Percentiles rank a stretch among this genome's conserved stretches.
phyloP scores from a whole-genome alignment of 2,797 vertebrate species.

The Enteromius fasciolatus region DNA sequence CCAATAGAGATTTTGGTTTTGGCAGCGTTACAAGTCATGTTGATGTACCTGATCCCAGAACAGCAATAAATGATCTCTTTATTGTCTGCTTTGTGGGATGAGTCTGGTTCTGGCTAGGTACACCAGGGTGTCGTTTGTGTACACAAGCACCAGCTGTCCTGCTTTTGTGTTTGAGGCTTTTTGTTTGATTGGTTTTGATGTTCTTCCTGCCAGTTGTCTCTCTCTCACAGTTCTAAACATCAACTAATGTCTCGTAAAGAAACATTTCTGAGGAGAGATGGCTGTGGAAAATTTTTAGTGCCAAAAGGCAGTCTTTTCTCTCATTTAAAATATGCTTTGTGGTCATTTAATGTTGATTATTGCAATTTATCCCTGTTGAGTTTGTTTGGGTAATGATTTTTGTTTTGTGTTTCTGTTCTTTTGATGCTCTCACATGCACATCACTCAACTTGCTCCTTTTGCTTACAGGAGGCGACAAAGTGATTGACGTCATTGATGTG shows the following conservation, averaged over 20 bases:
- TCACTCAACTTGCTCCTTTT: neutral
- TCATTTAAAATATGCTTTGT: neutral
- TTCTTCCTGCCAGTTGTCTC: slow-evolving; percentile 68
- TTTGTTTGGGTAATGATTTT: slow-evolving; percentile 8
- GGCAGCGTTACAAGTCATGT: neutral
- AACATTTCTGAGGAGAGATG: neutral
- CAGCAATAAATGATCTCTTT: slow-evolving; percentile 26
- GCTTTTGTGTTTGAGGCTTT: slow-evolving; percentile 44
- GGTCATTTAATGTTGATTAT: slow-evolving; percentile 12
- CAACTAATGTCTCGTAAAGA: slow-evolving; percentile 10
- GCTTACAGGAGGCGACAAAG: slow-evolving; percentile 89
- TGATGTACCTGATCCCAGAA: slow-evolving; percentile 25
- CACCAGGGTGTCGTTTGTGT: slow-evolving; percentile 60
- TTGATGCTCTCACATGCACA: neutral
- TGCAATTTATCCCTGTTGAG: slow-evolving; percentile 13
- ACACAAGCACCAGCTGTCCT: slow-evolving; percentile 75
- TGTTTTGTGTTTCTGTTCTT: neutral
- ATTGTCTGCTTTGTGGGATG: slow-evolving; percentile 34
- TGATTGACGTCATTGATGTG: slow-evolving; percentile 98
- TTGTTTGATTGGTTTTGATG: slow-evolving; percentile 66
- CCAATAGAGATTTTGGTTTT: neutral
- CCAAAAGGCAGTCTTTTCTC: neutral
- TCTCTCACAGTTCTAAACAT: neutral
- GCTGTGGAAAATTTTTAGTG: neutral
- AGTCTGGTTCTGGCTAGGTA: slow-evolving; percentile 68